Evolutionary conservation across 2,888 invertebrate species (phyloP).

Genomic region (Thereva unica): DNA sequence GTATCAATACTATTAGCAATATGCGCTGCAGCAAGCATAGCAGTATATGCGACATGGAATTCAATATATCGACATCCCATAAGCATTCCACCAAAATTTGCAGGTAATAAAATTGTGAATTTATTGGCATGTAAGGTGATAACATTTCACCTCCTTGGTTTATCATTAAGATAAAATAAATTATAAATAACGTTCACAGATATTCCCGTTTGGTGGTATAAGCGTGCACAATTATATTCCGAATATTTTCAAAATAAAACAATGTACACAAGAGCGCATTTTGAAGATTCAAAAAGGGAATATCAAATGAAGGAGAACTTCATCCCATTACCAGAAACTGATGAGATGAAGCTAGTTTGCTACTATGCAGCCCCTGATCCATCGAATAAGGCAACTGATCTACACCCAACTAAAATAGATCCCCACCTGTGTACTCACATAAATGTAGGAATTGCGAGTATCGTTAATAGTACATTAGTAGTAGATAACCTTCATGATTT

Average conservation of each 20-base stretch:
- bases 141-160: too few relatives aligned
- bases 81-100: conserved; percentile 47
- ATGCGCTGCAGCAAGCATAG: conserved; percentile 45
- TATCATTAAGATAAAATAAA: too few relatives aligned
- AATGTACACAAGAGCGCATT: too few relatives aligned
- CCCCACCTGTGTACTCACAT: conserved; percentile 81
- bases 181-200: too few relatives aligned
- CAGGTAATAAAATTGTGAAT: conserved; percentile 41
- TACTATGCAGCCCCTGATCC: conserved; percentile 68
- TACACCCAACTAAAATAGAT: conserved; percentile 66
- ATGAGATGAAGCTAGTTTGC: conserved; percentile 61
- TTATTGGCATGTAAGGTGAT: too few relatives aligned
- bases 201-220: too few relatives aligned
- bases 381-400: conserved; percentile 46
- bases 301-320: conserved; percentile 36
- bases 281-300: too few relatives aligned
- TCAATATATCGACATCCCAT: conserved; percentile 47
- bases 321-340: conserved; percentile 36
- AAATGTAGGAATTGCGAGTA: conserved; percentile 73
- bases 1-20: conserved; percentile 41
- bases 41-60: conserved; percentile 49
- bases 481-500: conserved; percentile 58
- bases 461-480: conserved; percentile 65
- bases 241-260: too few relatives aligned
- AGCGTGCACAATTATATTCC: too few relatives aligned